Conservation (phyloP, 2,797 vertebrate species). For the Siniperca scherzeri region DNA sequence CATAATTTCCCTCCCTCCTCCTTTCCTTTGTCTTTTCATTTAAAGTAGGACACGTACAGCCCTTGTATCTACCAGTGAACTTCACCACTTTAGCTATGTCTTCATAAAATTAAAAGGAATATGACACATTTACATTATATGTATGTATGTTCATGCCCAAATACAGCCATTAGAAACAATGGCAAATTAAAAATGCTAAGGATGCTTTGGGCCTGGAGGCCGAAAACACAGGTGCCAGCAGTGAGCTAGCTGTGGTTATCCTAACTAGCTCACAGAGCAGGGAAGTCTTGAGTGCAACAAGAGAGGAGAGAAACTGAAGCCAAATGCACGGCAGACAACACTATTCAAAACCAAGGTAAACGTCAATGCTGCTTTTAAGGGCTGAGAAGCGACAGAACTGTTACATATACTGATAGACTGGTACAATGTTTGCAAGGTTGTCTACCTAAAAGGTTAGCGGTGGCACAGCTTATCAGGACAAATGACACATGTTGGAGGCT, state of each 20-base stretch:
- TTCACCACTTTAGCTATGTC: not conserved
- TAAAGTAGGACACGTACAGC: constrained; percentile 26
- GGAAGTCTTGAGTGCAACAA: not conserved
- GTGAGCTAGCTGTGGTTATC: not conserved
- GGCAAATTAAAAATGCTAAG: not conserved
- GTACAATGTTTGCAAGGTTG: not conserved
- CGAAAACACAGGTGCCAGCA: not conserved
- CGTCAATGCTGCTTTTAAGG: not conserved
- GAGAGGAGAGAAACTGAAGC: not conserved
- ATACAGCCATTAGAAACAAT: not conserved
- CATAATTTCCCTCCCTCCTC: not conserved
- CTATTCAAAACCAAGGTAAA: not conserved
- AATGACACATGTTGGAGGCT: not conserved
- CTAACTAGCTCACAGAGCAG: not conserved
- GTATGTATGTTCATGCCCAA: not conserved
- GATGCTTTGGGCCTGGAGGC: not conserved
- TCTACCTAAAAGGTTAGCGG: not conserved
- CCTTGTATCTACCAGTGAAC: not conserved
- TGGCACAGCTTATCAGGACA: not conserved
- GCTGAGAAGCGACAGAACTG: not conserved
- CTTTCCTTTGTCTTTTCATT: constrained; percentile 25
- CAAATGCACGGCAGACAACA: not conserved
- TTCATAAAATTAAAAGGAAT: not conserved
- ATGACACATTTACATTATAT: not conserved
- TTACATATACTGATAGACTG: not conserved